Evolutionary conservation across 2,797 vertebrate genomes (phyloP).

Genomic region (Gadopsis bispinosus): DNA sequence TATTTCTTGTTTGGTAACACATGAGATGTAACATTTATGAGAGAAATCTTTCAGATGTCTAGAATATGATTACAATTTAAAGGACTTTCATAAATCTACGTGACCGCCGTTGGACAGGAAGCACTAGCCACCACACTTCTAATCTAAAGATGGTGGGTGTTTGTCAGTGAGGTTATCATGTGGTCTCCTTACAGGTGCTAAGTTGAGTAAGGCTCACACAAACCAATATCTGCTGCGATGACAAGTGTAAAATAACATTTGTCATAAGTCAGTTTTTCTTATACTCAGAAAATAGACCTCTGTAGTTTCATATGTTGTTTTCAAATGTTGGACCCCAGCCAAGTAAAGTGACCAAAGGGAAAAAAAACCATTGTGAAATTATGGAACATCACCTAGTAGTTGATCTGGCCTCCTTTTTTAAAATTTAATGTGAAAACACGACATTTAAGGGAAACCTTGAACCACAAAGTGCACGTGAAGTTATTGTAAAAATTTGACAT

Average conservation of each 20-base stretch:
- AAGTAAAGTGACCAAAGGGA: neutral
- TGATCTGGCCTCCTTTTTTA: neutral
- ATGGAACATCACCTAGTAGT: neutral
- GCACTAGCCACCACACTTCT: neutral
- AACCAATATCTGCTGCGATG: neutral
- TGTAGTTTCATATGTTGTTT: neutral
- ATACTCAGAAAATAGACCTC: neutral
- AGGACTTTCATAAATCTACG: constrained; percentile 7
- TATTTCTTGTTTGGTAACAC: neutral
- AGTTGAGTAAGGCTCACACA: neutral
- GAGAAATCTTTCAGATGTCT: neutral
- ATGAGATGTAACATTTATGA: neutral
- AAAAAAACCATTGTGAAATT: neutral
- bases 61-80: neutral
- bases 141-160: neutral
- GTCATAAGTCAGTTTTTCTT: neutral
- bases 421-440: constrained; percentile 19
- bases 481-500: constrained; percentile 55
- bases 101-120: constrained; percentile 39
- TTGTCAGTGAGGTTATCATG: constrained; percentile 23
- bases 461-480: constrained; percentile 23
- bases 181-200: constrained; percentile 22
- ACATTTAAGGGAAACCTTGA: constrained; percentile 5
- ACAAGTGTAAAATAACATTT: neutral
- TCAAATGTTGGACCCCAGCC: neutral